Base-by-base conservation (phyloP, 2,888 invertebrate species). In the Athalia cordata region DNA sequence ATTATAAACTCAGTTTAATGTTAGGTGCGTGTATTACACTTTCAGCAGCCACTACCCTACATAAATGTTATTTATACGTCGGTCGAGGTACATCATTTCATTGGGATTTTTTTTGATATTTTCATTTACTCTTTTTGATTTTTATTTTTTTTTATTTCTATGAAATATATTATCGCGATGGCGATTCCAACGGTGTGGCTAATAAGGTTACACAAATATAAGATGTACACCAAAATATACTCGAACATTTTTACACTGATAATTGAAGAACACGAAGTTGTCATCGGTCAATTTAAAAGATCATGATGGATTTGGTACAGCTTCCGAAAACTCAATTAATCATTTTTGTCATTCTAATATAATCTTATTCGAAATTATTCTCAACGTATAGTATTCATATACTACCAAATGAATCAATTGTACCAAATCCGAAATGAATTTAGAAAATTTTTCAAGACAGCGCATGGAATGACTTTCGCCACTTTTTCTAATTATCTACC, bases 391-490 rank as follows among this genome's bases (percentile, higher is more conserved):
- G 2, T 29, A 29, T 29, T 29, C 29, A 29, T 29, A 29, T 15
- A 66, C 15, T 4, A 47, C 45, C 47, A 15, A 47, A 50, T 67
- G 49, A 7, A 15, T n/a, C 55, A 11, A 55, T 15, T 43, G 50
- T 47, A 50, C 50, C 67, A 5, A 49, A 67, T 67, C 67, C 67
- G 50, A 47, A 67, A 67, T 67, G 67, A 67, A 47, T 11, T 50
- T 8, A 55, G n/a, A n/a, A 55, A 67, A 67, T 50, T 67, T 45
- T 29, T 15, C n/a, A 67, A 50, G 67, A 67, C 15, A 79, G 78
- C 80, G 85, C 85, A 85, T 85, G 85, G 80, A 80, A 81, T 84
- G 82, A 79, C 81, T 79, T 80, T 47, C 47, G 15, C 11, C 70
- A 68, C 78, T 76, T 50, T 78, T 78, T 72, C 52, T 43, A 49